Base-by-base conservation (phyloP, 2,888 invertebrate genomes). In the Apamea sordens region DNA sequence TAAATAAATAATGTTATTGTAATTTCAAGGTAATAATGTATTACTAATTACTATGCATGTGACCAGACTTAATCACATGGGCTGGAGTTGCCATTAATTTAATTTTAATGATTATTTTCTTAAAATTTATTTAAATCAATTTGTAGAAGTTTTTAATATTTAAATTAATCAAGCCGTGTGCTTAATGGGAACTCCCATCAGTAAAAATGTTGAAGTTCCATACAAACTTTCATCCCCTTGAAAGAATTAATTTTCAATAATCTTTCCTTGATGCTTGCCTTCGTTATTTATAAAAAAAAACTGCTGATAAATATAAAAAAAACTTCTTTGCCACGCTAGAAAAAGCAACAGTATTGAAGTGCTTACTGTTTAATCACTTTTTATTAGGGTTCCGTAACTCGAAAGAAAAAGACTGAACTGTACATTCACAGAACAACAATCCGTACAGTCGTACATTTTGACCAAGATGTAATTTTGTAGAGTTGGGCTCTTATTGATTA, bases 21-120 rank as follows among this genome's bases (percentile, higher is more conserved):
- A 10, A 70, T 70, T 32, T 70, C 36, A n/a, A 71, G 36, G 24
- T 32, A 47, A 11, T 44, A 36, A 36, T 11, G 18, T 7, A 32
- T 53, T 24, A n/a, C 8, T n/a, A 59, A 64, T 71, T 36, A n/a
- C 18, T 63, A 18, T n/a, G 7, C 36, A 5, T 41, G 36, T 71
- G 36, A 65, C 36, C 24, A 36, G 1, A 71, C 1, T 10, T 36
- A 7, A 64, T 71, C 64, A 63, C 18, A 18, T 71, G 36, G 0
- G 36, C 18, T 71, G n/a, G 64, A 71, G 71, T 64, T 64, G 64
- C 64, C 64, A 71, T n/a, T 36, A 7, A 64, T n/a, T 36, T 36
- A n/a, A 61, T n/a, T 32, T 36, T 15, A 59, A 53, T 15, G 10
- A 24, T 11, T 15, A 2, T 32, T 70, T 21, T 56, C 1, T 32